Evolutionary conservation across 2,113 vertebrate species (phyloP), one percentile per base, ranked within the genome.

Genomic region (Mola mola): DNA sequence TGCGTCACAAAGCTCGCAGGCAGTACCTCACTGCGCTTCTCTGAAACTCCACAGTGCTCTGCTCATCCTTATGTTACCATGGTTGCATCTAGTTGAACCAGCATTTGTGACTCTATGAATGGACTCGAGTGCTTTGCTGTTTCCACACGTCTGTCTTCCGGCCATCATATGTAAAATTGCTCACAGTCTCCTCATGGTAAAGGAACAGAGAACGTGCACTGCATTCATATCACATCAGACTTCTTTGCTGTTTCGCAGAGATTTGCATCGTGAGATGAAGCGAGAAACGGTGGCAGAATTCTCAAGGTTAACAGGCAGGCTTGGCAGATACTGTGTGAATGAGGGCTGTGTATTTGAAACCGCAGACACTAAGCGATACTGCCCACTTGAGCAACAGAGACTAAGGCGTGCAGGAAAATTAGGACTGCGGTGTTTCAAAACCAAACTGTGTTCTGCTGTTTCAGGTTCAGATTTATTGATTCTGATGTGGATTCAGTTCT

Each of bases 61-160:
- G 55, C 77, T 83, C 79, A 69, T 80, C 64, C 48, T 58, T 46
- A 86, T 48, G 87, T 90, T 88, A 81, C 87, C 85, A 88, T 87
- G 87, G 85, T 69, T 86, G 86, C 88, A 49, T 75, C 72, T 61
- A 67, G 64, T 78, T 76, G 68, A 85, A 81, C 69, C 65, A 86
- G 69, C 42, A 47, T 82, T 71, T 76, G 53, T 77, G 59, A 84
- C 55, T 80, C 63, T 86, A 50, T 88, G 79, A 88, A 88, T 88
- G 86, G 78, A 83, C 66, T 69, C 40, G 5, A 71, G 63, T 70
- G 50, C 59, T 70, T 82, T 64, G 22, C 62, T 81, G 57, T 53
- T 66, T 69, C 57, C 60, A 26, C 55, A 24, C n/a, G n/a, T n/a
- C n/a, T n/a, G n/a, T n/a, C n/a, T n/a, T n/a, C n/a, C n/a, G n/a